These are phyloP conservation scores for Promerops cafer DNA, from an alignment of 2,113 vertebrate species.

Conservation along the genomic window DNA sequence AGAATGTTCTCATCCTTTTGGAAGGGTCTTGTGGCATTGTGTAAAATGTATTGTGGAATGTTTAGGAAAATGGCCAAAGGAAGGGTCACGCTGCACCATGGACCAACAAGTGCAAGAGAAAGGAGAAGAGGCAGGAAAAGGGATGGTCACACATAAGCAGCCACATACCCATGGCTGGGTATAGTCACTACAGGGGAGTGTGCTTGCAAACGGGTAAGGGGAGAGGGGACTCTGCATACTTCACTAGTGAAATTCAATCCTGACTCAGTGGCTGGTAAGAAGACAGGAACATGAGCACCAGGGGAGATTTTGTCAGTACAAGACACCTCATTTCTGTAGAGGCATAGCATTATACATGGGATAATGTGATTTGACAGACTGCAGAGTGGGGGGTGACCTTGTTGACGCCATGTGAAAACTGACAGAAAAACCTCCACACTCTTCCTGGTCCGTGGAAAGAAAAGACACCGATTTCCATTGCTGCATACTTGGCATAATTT, in stretches of 20 bases:
- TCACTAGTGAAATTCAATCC: neutral
- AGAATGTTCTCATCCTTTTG: neutral
- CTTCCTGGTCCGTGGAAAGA: neutral
- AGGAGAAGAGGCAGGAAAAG: neutral
- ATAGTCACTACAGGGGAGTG: rapidly evolving
- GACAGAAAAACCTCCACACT: neutral
- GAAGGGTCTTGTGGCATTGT: neutral
- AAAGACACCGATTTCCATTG: neutral
- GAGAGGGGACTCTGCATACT: rapidly evolving
- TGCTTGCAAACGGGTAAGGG: neutral
- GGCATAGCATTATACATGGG: neutral
- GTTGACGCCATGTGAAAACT: neutral
- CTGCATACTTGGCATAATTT: neutral
- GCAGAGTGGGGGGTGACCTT: neutral
- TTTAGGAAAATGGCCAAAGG: neutral
- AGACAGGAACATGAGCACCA: neutral
- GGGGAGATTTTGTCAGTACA: neutral
- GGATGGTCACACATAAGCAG: rapidly evolving
- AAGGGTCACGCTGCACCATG: neutral
- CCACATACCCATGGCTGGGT: neutral
- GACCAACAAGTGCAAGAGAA: neutral
- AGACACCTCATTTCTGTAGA: neutral
- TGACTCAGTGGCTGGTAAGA: neutral
- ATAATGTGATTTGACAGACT: neutral
- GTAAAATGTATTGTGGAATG: neutral